A percentile compares a stretch with the other conserved stretches of the same genome.
Conservation (phyloP, 2,888 invertebrate genomes). For the Cancer borealis region DNA sequence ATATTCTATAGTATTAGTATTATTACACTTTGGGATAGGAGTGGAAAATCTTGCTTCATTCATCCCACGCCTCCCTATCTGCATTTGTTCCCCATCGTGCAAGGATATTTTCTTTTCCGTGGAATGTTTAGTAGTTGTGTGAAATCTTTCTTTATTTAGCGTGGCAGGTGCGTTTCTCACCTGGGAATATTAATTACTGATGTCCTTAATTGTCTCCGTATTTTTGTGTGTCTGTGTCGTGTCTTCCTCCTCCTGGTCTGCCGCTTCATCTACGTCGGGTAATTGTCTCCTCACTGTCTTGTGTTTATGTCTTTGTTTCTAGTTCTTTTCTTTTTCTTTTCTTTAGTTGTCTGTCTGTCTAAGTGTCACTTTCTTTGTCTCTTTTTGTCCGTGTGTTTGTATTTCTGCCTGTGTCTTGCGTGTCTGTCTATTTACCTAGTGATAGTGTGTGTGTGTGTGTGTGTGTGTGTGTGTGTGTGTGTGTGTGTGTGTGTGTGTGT, state of each 20-base stretch:
- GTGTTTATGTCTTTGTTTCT: not conserved
- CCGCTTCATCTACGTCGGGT: not conserved
- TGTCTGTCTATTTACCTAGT: too few relatives aligned
- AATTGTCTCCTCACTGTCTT: not conserved
- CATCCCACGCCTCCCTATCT: too few relatives aligned
- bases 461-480: not conserved
- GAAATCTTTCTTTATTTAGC: not conserved
- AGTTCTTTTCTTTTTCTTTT: not conserved
- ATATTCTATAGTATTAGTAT: too few relatives aligned
- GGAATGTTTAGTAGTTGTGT: not conserved
- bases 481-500: conserved; percentile 11
- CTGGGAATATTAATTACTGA: not conserved
- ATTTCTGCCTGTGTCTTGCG: too few relatives aligned
- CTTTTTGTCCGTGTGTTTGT: too few relatives aligned
- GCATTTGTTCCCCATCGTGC: not conserved
- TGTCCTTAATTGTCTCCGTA: not conserved
- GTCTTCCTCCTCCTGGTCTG: not conserved
- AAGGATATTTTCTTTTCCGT: not conserved
- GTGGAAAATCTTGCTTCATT: too few relatives aligned
- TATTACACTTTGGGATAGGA: too few relatives aligned
- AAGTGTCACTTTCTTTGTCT: too few relatives aligned
- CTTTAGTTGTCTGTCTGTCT: too few relatives aligned
- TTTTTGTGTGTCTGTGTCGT: not conserved
- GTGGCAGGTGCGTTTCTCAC: not conserved
- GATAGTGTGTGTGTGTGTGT: not conserved